These are phyloP conservation scores for Meles meles DNA, from an alignment of 2,113 vertebrate species.

Conservation along the genomic window DNA sequence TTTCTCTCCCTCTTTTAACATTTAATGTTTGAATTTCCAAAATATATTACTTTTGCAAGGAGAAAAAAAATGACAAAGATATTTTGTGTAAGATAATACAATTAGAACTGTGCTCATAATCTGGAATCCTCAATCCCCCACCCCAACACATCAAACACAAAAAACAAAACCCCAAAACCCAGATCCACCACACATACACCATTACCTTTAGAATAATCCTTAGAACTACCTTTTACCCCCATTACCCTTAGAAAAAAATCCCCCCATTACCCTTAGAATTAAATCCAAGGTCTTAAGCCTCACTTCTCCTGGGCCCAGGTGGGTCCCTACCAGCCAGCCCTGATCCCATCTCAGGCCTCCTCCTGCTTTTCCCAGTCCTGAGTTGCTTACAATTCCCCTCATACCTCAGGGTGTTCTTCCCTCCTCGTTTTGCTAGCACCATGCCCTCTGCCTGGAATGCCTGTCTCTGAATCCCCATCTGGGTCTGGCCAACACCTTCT, in stretches of 20 bases:
- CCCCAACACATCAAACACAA: not conserved
- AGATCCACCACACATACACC: not conserved
- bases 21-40: conserved; percentile 24
- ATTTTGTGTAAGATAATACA: conserved; percentile 5
- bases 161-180: not conserved
- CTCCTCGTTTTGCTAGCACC: not conserved
- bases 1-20: not conserved
- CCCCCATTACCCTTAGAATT: not conserved
- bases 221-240: not conserved
- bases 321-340: not conserved
- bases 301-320: not conserved
- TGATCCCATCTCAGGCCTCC: rapidly evolving
- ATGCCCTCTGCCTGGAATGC: not conserved
- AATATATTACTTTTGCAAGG: conserved; percentile 27
- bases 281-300: not conserved
- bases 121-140: not conserved
- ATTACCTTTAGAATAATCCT: not conserved
- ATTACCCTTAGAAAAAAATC: not conserved
- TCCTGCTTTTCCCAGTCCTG: too few species aligned
- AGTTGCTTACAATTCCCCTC: not conserved
- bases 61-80: conserved; percentile 21
- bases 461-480: not conserved
- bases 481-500: not conserved
- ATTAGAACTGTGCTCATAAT: not conserved
- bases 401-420: not conserved